These are phyloP conservation scores for Pipistrellus pygmaeus DNA, from an alignment of 2,797 vertebrate genomes.

Conservation along the genomic window DNA sequence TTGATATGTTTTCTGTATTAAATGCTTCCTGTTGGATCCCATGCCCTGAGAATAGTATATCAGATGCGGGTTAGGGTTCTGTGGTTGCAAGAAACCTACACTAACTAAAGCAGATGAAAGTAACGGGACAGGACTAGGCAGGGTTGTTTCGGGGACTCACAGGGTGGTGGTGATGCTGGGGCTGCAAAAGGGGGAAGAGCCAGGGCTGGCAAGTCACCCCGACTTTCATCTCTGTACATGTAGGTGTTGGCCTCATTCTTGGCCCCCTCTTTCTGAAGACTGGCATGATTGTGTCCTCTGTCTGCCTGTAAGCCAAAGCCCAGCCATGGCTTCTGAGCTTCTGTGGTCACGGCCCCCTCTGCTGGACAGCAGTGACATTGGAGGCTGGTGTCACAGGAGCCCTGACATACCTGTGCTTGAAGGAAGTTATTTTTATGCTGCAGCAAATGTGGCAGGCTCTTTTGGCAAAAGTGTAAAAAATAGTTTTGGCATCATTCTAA, in stretches of 20 bases:
- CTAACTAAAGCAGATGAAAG: background rate
- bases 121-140: too few relatives aligned
- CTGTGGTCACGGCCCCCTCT: background rate
- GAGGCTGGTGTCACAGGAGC: constrained; percentile 76
- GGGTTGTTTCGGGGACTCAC: background rate
- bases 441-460: constrained; percentile 20
- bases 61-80: background rate
- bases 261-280: background rate
- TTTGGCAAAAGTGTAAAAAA: constrained; percentile 70
- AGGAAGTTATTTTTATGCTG: background rate
- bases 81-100: background rate
- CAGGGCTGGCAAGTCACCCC: accelerated
- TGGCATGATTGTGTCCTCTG: background rate
- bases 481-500: constrained; percentile 68
- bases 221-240: background rate
- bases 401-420: constrained; percentile 44
- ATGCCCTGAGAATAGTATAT: background rate
- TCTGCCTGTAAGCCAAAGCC: background rate
- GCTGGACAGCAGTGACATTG: constrained; percentile 63
- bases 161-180: background rate
- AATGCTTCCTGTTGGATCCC: background rate
- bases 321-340: background rate
- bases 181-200: background rate
- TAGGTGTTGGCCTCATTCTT: background rate
- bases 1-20: background rate